Percentiles rank a stretch among this genome's conserved stretches.
Conservation (phyloP, 2,888 invertebrate species). For the Thera britannica region DNA sequence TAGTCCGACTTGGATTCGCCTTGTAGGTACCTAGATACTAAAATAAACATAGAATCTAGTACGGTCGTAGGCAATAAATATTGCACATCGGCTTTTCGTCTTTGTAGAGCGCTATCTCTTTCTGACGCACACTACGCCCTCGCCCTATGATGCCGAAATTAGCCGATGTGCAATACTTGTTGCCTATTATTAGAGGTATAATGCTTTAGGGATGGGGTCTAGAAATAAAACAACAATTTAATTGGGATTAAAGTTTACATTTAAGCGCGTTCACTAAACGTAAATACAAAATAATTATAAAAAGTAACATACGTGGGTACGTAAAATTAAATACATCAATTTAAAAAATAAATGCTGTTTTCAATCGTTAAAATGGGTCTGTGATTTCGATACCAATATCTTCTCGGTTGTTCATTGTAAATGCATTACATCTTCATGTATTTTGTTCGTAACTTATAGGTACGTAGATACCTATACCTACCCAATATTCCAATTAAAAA, state of each 20-base stretch:
- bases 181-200: neutral
- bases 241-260: conserved; percentile 25
- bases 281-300: conserved; percentile 27
- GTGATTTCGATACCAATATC: conserved; percentile 29
- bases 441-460: neutral
- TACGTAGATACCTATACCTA: neutral
- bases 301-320: conserved; percentile 4
- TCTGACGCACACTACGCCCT: too few species aligned
- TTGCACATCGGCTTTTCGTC: too few species aligned
- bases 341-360: conserved; percentile 34
- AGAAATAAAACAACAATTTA: conserved; percentile 28
- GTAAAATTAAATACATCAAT: conserved; percentile 20
- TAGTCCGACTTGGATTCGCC: too few species aligned
- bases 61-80: too few species aligned
- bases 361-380: conserved; percentile 15
- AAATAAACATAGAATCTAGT: too few species aligned
- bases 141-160: too few species aligned
- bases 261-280: conserved; percentile 28
- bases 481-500: neutral
- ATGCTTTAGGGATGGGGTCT: neutral
- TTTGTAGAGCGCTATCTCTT: too few species aligned
- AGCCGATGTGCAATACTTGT: too few species aligned
- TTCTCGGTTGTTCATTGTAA: neutral
- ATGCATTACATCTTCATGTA: neutral
- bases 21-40: too few species aligned